Conservation (phyloP, 2,797 vertebrate genomes). For the Jordanella pulchra region DNA sequence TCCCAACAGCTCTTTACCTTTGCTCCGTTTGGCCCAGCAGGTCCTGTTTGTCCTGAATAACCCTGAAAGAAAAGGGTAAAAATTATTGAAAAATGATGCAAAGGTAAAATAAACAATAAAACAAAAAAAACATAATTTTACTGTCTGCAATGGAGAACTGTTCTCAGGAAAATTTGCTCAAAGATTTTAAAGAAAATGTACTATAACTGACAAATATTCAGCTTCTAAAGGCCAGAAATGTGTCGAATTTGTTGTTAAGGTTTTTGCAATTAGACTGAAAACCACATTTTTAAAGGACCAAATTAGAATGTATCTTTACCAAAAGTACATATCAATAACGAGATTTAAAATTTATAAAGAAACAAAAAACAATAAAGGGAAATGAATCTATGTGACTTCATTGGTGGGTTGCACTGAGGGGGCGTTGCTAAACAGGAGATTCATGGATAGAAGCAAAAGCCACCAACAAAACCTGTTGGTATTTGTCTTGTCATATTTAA, state of each 20-base stretch:
- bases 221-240: neutral
- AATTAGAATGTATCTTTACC: neutral
- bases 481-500: too few relatives aligned
- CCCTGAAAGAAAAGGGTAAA: conserved; percentile 59
- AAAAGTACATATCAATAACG: neutral
- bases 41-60: conserved; percentile 69
- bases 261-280: conserved; percentile 2
- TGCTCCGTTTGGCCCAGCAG: conserved; percentile 50
- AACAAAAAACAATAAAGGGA: neutral
- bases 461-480: too few relatives aligned
- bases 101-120: neutral
- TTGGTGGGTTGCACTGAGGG: neutral
- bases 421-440: neutral
- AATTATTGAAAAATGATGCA: neutral
- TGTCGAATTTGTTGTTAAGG: neutral
- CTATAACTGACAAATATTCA: neutral
- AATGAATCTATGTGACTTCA: neutral
- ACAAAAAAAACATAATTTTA: neutral
- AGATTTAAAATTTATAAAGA: neutral
- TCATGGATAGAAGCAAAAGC: neutral
- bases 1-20: conserved; percentile 57
- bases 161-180: neutral
- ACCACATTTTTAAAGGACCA: neutral
- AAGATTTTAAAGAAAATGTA: neutral
- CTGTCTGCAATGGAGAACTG: neutral